Evolutionary conservation across 1,140 invertebrate species (phyloP).

Genomic region (Dufourea novaeangliae): DNA sequence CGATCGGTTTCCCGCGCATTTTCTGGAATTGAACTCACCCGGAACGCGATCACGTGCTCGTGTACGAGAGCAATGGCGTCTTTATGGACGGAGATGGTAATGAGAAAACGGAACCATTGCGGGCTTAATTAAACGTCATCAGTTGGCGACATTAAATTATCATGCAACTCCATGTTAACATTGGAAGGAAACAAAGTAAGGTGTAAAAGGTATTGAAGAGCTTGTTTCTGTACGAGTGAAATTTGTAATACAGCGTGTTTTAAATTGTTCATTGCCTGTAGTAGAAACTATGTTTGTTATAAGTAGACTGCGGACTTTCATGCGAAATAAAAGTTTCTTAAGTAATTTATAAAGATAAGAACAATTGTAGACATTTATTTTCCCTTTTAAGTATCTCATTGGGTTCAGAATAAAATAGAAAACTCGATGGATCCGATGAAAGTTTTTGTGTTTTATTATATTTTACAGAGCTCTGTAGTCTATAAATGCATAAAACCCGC

Average conservation of each 20-base stretch:
- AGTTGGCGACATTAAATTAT: background rate
- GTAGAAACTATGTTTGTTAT: background rate
- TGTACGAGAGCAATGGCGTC: background rate
- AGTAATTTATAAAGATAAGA: too few relatives aligned
- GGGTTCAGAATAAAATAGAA: too few relatives aligned
- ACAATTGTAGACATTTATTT: too few relatives aligned
- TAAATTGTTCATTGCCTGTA: background rate
- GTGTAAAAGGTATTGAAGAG: background rate
- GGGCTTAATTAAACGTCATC: conserved; percentile 22
- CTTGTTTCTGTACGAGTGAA: background rate
- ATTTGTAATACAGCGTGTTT: background rate
- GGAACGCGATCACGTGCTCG: background rate
- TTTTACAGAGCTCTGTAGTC: too few relatives aligned
- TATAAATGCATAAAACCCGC: too few relatives aligned
- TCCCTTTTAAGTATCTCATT: too few relatives aligned
- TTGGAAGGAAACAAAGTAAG: background rate
- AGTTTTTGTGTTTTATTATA: too few relatives aligned
- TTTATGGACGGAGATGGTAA: conserved; percentile 14
- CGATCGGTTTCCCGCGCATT: conserved; percentile 17
- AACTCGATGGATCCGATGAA: too few relatives aligned
- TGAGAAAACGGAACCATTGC: conserved; percentile 24
- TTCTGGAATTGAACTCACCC: background rate
- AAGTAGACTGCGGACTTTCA: too few relatives aligned
- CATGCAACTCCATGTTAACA: background rate
- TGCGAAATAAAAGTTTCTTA: too few relatives aligned